Evolutionary conservation across 2,888 invertebrate species (phyloP), one percentile per base, ranked within the genome.

Genomic region (Romanomermis culicivorax): DNA sequence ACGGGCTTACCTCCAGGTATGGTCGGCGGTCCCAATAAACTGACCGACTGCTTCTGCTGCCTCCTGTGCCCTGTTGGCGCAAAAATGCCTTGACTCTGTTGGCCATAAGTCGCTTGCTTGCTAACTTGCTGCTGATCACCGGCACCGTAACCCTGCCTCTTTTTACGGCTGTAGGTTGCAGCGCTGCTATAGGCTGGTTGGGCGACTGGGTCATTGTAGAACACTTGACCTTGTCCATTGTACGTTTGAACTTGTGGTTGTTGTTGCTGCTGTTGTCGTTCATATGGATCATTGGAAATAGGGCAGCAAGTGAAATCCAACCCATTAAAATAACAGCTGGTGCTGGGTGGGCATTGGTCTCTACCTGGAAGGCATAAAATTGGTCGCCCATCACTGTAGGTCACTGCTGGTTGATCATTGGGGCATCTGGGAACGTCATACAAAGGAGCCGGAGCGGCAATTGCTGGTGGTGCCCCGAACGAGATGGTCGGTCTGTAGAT

Each of bases 251-350:
- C n/a, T n/a, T n/a, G n/a, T n/a, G n/a, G n/a, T n/a, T n/a, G n/a
- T n/a, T n/a, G n/a, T n/a, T n/a, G n/a, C n/a, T n/a, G n/a, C n/a
- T n/a, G n/a, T n/a, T n/a, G n/a, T n/a, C n/a, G n/a, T n/a, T n/a
- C n/a, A n/a, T n/a, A n/a, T n/a, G n/a, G n/a, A n/a, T 36, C 36
- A 17, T 17, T 36, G 36, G 36, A 45, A 24, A 25, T 20, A 17
- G 67, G 66, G 42, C 66, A 66, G 54, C 66, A 66, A 61, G 63
- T 64, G 62, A 61, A 66, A 58, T 66, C 65, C 55, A 66, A 54
- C 51, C 66, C 66, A 58, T 66, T 66, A 64, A 66, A 66, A 57
- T 62, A 66, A 59, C 66, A 66, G 17, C 63, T 63, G 2, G 65
- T 62, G 49, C 61, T 59, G 36, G 62, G 61, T 42, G 66, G 66